phyloP scores from a whole-genome alignment of 2,113 vertebrate species.

The Ictalurus punctatus region DNA sequence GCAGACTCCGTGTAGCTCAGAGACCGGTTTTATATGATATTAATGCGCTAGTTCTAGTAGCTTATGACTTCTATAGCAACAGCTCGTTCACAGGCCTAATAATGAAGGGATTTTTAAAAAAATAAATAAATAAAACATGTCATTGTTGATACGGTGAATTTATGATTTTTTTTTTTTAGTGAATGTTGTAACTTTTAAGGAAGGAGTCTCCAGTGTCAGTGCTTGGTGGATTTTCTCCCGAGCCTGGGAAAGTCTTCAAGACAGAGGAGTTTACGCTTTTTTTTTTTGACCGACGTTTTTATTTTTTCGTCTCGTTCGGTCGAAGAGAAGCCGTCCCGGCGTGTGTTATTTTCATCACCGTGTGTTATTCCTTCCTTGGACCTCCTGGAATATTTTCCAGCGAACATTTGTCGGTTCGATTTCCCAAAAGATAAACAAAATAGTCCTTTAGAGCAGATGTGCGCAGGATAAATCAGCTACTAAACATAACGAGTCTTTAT shows the following conservation, averaged over 20 bases:
- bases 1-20: neutral
- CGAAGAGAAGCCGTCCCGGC: too few relatives aligned
- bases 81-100: neutral
- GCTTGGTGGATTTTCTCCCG: neutral
- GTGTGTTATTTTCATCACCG: too few relatives aligned
- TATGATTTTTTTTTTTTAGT: neutral
- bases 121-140: neutral
- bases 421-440: neutral
- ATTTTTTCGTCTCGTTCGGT: too few relatives aligned
- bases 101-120: too few relatives aligned
- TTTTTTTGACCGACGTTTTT: neutral
- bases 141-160: neutral
- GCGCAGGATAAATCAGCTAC: too few relatives aligned
- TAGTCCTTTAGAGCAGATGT: too few relatives aligned
- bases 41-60: neutral
- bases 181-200: neutral
- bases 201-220: neutral
- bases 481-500: too few relatives aligned
- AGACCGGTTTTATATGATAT: neutral
- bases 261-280: too few relatives aligned
- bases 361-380: too few relatives aligned
- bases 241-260: too few relatives aligned
- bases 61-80: neutral
- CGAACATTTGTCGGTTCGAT: neutral
- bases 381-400: too few relatives aligned